Evolutionary conservation across 1,140 invertebrate species (phyloP), one percentile per base, ranked within the genome.

Genomic region (Hyphantria cunea): DNA sequence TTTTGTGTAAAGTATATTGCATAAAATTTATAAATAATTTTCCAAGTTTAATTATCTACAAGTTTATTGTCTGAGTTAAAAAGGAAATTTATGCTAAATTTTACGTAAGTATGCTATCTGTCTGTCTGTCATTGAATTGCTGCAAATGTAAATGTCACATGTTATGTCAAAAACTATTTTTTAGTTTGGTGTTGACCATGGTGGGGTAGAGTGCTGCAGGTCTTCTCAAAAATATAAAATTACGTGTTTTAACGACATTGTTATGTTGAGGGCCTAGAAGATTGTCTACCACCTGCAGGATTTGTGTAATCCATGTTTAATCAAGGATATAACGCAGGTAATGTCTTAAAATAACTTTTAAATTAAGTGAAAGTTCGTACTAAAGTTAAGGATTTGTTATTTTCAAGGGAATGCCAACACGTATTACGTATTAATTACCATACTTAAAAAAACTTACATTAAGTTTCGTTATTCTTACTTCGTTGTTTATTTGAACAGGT

Each of bases 141-240:
- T n/a, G n/a, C n/a, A n/a, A n/a, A n/a, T n/a, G n/a, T n/a, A n/a
- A n/a, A n/a, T n/a, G n/a, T n/a, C n/a, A n/a, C n/a, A n/a, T n/a
- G n/a, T n/a, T n/a, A n/a, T n/a, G n/a, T n/a, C n/a, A n/a, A n/a
- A n/a, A n/a, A n/a, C n/a, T n/a, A n/a, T n/a, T n/a, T n/a, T n/a
- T 64, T 50, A 74, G 74, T 75, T 74, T 55, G 49, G 64, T 68
- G 56, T 72, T 76, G 65, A 72, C 52, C 68, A 78, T 77, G 76
- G 37, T 52, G 61, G 70, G 61, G 66, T 62, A 64, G 63, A 25
- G 72, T 74, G 68, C 42, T 42, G 70, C 49, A 72, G 52, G 56
- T 69, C 66, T 66, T 45, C 39, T 15, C 52, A 64, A 32, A 58
- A 58, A 70, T n/a, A 65, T 63, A 68, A 70, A 66, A 69, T 72